Evolutionary conservation across 1,140 invertebrate species (phyloP).

Genomic region (Drosophila trapezifrons): DNA sequence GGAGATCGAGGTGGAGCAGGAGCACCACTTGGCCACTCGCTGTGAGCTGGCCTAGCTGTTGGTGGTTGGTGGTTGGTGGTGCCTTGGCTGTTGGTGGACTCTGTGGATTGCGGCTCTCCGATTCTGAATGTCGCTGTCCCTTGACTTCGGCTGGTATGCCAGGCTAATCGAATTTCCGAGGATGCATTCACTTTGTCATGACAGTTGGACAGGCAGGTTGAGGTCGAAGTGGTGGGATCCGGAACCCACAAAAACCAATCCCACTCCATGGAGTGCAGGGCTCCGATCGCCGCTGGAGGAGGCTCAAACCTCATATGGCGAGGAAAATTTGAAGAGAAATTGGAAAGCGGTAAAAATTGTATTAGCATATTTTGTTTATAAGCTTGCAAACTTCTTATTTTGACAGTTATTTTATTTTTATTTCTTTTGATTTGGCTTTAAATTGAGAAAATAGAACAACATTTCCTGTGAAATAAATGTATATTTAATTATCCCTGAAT

Average conservation of each 20-base stretch:
- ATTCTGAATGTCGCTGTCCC: constrained; percentile 72
- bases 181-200: constrained; percentile 60
- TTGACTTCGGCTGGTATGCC: constrained; percentile 58
- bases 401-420: not conserved
- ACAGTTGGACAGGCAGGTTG: constrained; percentile 49
- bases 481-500: not conserved
- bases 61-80: constrained; percentile 20
- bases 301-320: constrained; percentile 16
- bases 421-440: not conserved
- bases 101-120: constrained; percentile 27
- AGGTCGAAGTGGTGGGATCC: constrained; percentile 45
- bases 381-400: not conserved
- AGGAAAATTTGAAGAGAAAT: constrained; percentile 18
- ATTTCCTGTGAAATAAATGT: not conserved
- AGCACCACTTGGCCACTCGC: constrained; percentile 38
- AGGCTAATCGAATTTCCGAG: constrained; percentile 55
- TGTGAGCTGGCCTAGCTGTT: constrained; percentile 61
- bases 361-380: not conserved
- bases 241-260: constrained; percentile 28
- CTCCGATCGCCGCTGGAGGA: constrained; percentile 14
- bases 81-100: constrained; percentile 15
- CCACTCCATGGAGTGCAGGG: constrained; percentile 24
- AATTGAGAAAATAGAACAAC: not conserved
- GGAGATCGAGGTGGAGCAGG: constrained; percentile 24
- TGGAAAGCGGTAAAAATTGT: not conserved